Percentiles rank a stretch among this genome's conserved stretches.
These are phyloP conservation scores for Antigone vipio DNA, from an alignment of 2,113 vertebrate genomes.

Conservation along the genomic window DNA sequence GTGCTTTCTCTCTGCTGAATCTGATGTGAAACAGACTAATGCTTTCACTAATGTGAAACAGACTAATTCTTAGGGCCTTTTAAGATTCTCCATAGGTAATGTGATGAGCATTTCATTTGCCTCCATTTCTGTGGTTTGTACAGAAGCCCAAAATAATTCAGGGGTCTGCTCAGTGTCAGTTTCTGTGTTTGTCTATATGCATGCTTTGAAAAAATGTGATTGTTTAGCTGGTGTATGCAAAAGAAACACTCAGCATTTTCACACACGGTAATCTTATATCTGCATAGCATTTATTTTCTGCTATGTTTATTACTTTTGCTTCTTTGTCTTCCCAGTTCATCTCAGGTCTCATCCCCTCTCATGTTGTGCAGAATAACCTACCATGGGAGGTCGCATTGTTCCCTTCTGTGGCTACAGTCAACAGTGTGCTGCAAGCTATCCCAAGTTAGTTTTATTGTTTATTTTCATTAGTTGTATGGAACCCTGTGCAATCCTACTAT, in stretches of 20 bases:
- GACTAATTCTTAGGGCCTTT: not conserved
- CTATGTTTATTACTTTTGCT: not conserved
- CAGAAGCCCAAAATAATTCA: not conserved
- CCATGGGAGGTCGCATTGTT: not conserved
- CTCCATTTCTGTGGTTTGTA: not conserved
- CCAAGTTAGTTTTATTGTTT: not conserved
- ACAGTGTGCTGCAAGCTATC: not conserved
- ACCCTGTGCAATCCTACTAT: not conserved
- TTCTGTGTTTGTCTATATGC: not conserved
- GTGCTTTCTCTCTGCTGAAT: not conserved
- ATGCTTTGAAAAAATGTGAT: not conserved
- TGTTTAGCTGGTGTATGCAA: not conserved
- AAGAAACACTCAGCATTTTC: not conserved
- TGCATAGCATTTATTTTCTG: not conserved
- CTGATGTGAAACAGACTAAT: not conserved
- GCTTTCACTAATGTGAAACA: too few relatives aligned
- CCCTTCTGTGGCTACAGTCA: not conserved
- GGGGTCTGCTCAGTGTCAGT: not conserved
- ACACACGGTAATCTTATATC: not conserved
- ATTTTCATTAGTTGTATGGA: not conserved
- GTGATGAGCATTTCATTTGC: not conserved
- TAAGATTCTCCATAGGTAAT: not conserved
- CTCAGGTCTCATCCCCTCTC: not conserved
- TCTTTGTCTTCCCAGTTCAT: not conserved
- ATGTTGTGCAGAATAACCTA: not conserved